These are phyloP conservation scores for Adineta ricciae DNA, from an alignment of 2,888 invertebrate genomes.

Conservation along the genomic window DNA sequence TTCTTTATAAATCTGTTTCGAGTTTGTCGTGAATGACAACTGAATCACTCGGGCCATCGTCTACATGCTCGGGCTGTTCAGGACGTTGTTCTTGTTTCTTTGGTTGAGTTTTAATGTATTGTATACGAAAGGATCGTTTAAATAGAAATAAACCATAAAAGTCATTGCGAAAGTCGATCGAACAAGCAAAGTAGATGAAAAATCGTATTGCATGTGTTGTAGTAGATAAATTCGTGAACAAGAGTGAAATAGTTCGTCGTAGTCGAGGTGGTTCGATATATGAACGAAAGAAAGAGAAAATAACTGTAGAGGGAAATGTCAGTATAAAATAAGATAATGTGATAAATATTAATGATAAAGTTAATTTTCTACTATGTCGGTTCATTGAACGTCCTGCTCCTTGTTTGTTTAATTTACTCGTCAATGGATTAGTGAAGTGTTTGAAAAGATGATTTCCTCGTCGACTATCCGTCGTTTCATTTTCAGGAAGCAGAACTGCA, in stretches of 20 bases:
- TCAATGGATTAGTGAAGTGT: too few species aligned
- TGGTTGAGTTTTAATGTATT: too few species aligned
- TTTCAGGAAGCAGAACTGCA: too few species aligned
- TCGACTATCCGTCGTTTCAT: too few species aligned
- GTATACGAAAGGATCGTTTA: neutral
- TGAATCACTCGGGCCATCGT: neutral
- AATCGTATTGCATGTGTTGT: slow-evolving; percentile 11
- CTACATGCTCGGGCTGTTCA: neutral
- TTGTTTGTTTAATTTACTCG: neutral
- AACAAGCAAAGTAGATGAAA: slow-evolving; percentile 4
- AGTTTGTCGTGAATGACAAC: neutral
- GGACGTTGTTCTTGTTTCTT: too few species aligned
- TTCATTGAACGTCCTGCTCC: neutral
- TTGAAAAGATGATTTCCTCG: too few species aligned
- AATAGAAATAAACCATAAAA: neutral
- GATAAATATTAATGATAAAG: slow-evolving; percentile 4
- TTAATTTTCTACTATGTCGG: neutral
- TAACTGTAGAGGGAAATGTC: slow-evolving; percentile 1
- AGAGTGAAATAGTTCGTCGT: neutral
- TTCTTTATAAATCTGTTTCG: neutral
- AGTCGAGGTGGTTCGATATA: neutral
- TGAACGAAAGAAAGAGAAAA: neutral
- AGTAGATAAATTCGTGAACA: slow-evolving; percentile 8
- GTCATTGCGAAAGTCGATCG: neutral
- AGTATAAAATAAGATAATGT: neutral